Conservation (phyloP, 2,113 vertebrate genomes). For the Antechinus stuartii region DNA sequence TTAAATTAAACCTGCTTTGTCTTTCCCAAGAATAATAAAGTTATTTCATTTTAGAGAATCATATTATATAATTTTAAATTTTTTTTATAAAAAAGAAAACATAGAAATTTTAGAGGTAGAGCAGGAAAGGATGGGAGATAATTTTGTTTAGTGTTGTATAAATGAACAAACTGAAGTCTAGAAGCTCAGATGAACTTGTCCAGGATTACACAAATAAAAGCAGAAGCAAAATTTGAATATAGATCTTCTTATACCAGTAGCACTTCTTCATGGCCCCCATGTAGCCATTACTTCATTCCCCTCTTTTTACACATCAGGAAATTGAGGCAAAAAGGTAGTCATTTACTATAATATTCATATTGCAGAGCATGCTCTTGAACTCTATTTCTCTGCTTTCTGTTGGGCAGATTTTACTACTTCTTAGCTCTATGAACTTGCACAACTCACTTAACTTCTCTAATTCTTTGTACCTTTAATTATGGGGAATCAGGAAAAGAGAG, state of each 20-base stretch:
- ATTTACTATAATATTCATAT: background rate
- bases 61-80: background rate
- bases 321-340: too few species aligned
- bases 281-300: background rate
- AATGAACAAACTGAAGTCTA: background rate
- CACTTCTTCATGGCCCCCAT: background rate
- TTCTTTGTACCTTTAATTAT: too few species aligned
- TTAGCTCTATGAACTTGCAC: background rate
- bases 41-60: background rate
- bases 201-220: background rate
- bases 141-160: background rate
- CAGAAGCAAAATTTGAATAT: background rate
- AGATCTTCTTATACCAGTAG: background rate
- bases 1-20: background rate
- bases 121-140: background rate
- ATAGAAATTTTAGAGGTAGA: background rate
- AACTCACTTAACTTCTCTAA: too few species aligned
- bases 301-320: background rate
- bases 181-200: background rate
- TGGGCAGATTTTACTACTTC: background rate
- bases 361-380: background rate
- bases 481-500: too few species aligned
- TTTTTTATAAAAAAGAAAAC: background rate
- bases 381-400: background rate
- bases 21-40: background rate